phyloP scores from a whole-genome alignment of 2,888 invertebrate species.

The Colostygia pectinataria region DNA sequence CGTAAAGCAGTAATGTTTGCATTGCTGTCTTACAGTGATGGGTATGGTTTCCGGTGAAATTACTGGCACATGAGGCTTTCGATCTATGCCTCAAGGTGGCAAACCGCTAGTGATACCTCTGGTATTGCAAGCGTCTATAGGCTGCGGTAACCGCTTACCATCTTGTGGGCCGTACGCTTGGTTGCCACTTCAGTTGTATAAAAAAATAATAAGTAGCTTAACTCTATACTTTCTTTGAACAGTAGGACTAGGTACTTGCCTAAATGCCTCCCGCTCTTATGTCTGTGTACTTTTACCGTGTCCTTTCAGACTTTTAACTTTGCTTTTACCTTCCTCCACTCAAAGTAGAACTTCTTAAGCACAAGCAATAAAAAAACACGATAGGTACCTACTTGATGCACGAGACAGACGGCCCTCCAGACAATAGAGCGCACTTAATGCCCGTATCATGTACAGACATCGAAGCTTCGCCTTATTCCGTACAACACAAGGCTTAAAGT shows the following conservation, averaged over 20 bases:
- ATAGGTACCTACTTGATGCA: constrained; percentile 57
- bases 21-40: too few species aligned
- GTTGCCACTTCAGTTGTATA: too few species aligned
- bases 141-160: too few species aligned
- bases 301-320: constrained; percentile 8
- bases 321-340: constrained; percentile 1
- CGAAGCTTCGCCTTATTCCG: constrained; percentile 24
- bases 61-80: too few species aligned
- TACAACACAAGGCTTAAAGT: constrained; percentile 22
- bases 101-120: too few species aligned
- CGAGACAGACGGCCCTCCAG: constrained; percentile 71
- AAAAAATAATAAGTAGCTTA: too few species aligned
- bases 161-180: too few species aligned
- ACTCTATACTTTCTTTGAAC: constrained; percentile 8
- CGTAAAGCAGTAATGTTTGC: too few species aligned
- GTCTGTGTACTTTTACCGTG: constrained; percentile 1
- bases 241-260: constrained; percentile 1
- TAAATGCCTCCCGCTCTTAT: background rate
- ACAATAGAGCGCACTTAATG: constrained; percentile 72
- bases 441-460: constrained; percentile 57
- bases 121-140: too few species aligned
- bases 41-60: too few species aligned
- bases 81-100: too few species aligned
- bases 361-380: constrained; percentile 69
- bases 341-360: constrained; percentile 42